phyloP scores from a whole-genome alignment of 2,888 invertebrate genomes.

The Sesamia inferens region DNA sequence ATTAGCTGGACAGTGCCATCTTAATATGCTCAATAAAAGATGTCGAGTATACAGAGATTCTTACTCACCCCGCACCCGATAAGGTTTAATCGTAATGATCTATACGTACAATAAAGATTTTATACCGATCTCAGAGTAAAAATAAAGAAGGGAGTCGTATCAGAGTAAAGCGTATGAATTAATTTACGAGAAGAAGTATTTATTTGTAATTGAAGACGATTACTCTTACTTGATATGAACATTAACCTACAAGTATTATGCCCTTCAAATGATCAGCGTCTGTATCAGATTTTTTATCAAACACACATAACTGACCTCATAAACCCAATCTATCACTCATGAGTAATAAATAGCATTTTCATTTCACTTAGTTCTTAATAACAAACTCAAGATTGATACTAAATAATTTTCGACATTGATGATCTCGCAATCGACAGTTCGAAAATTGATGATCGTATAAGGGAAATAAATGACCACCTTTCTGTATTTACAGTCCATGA shows the following conservation, averaged over 20 bases:
- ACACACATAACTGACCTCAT: constrained; percentile 41
- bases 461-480: constrained; percentile 79
- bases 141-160: constrained; percentile 51
- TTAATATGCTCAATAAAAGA: constrained; percentile 60
- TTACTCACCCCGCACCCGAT: constrained; percentile 53
- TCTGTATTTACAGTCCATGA: constrained; percentile 80
- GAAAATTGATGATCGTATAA: constrained; percentile 76
- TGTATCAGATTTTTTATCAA: constrained; percentile 36
- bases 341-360: constrained; percentile 59
- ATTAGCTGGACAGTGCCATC: constrained; percentile 56
- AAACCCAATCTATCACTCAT: constrained; percentile 53
- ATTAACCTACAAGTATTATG: constrained; percentile 32
- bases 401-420: constrained; percentile 65
- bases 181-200: constrained; percentile 42
- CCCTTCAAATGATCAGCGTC: constrained; percentile 6
- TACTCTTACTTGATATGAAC: constrained; percentile 36
- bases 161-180: constrained; percentile 39
- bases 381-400: constrained; percentile 62
- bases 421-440: constrained; percentile 64
- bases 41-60: constrained; percentile 49
- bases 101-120: constrained; percentile 59
- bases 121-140: constrained; percentile 50
- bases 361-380: constrained; percentile 65
- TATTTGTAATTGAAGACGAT: constrained; percentile 43
- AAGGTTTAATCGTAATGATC: constrained; percentile 60